Evolutionary conservation across 2,113 vertebrate genomes (phyloP), one percentile per base, ranked within the genome.

Genomic region (Colistium nudipinnis): DNA sequence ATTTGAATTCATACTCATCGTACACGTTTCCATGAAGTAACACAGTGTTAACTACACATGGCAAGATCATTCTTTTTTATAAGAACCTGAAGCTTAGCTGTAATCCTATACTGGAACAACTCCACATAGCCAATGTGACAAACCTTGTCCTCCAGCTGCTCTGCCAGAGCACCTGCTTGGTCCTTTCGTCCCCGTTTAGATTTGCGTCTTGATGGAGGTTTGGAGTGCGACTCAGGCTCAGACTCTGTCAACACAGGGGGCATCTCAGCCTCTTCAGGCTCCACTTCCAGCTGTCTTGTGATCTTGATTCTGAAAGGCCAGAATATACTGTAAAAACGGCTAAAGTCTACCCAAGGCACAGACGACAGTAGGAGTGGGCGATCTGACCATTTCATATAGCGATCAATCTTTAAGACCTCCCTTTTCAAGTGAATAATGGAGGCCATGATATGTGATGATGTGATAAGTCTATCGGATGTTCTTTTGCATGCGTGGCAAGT

Each of bases 211-310:
- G 16, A 83, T 7, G 55, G 2, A 0, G 78, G 20, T 80, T 95
- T 96, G 6, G 61, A 25, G 22, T 92, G 91, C 10, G 92, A 90
- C 54, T 90, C 92, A 1, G 72, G 55, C 36, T 90, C 85, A 0
- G 76, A 47, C 49, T 92, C 90, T 0, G 74, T 20, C 20, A 16
- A 62, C 22, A 56, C 63, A 0, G 80, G 17, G 6, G 84, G 13
- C 0, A n/a, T 1, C 0, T 17, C 11, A 4, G 55, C 3, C n/a
- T 94, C 95, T 44, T 97, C 96, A 0, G 86, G 89, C 57, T 98
- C 96, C 49, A 95, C 91, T 7, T 96, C 95, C 33, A 99, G 91
- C 48, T 93, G 93, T 25, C 83, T 92, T 55, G 81, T 96, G 81
- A 99, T 98, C 8, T 88, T 94, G 51, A 99, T 94, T 84, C 98